A percentile compares a stretch with the other conserved stretches of the same genome.
Evolutionary conservation across 2,797 vertebrate genomes (phyloP).

Genomic region (Gephyroberyx darwinii): DNA sequence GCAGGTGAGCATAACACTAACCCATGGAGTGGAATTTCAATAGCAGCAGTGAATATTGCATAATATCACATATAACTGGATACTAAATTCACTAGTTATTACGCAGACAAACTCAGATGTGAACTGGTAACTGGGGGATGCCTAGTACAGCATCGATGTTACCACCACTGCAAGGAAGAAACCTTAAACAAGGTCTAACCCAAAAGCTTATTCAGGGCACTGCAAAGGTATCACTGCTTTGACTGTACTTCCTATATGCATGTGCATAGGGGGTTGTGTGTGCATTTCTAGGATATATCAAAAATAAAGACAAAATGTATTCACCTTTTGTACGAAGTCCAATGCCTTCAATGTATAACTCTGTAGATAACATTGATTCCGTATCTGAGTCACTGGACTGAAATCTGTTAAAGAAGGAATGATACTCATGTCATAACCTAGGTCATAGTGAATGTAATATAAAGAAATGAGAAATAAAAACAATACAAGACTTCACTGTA

Average conservation of each 20-base stretch:
- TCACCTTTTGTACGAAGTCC: conserved; percentile 74
- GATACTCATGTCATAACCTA: neutral
- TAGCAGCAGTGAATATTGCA: neutral
- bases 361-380: conserved; percentile 53
- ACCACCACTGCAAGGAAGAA: neutral
- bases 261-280: neutral
- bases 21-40: neutral
- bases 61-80: neutral
- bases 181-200: neutral
- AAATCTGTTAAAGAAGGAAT: conserved; percentile 53
- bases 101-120: neutral
- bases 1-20: neutral
- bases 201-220: neutral
- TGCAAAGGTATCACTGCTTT: no score
- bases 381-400: conserved; percentile 61
- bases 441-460: neutral
- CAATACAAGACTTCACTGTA: conserved; percentile 54
- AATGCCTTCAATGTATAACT: conserved; percentile 75
- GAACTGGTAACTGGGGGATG: no score
- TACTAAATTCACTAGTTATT: neutral
- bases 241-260: neutral
- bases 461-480: conserved; percentile 6
- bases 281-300: neutral
- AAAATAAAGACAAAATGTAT: neutral
- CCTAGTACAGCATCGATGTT: neutral